These are phyloP conservation scores for Myotis myotis DNA, from an alignment of 2,797 vertebrate genomes.

Conservation along the genomic window DNA sequence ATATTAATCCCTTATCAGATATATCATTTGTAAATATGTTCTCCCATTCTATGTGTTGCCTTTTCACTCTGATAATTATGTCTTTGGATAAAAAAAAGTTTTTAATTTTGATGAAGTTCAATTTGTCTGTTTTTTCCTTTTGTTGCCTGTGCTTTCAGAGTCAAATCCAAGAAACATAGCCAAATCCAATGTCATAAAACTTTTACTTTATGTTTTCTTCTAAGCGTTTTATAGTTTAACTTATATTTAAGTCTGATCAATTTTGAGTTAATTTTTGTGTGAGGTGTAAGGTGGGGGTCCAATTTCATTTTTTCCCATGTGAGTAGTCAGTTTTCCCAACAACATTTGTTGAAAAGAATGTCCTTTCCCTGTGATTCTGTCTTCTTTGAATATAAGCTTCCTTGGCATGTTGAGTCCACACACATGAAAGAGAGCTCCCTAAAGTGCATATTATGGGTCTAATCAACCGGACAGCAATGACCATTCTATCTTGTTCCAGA, in stretches of 20 bases:
- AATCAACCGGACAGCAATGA: background rate
- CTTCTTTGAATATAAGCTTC: background rate
- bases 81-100: background rate
- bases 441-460: background rate
- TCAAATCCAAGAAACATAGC: background rate
- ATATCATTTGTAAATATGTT: background rate
- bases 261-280: background rate
- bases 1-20: background rate
- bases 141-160: background rate
- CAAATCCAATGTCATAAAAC: background rate
- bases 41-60: background rate
- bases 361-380: background rate
- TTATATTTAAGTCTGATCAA: background rate
- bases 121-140: background rate
- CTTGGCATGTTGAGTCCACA: background rate
- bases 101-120: background rate
- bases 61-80: background rate
- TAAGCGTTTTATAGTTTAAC: background rate
- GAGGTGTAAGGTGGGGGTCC: background rate
- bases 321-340: background rate
- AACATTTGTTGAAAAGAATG: background rate
- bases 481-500: background rate
- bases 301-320: background rate
- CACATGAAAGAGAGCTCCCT: background rate
- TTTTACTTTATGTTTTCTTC: background rate